These are phyloP conservation scores for Laticauda laticaudata DNA, from an alignment of 2,113 vertebrate genomes.

Conservation along the genomic window DNA sequence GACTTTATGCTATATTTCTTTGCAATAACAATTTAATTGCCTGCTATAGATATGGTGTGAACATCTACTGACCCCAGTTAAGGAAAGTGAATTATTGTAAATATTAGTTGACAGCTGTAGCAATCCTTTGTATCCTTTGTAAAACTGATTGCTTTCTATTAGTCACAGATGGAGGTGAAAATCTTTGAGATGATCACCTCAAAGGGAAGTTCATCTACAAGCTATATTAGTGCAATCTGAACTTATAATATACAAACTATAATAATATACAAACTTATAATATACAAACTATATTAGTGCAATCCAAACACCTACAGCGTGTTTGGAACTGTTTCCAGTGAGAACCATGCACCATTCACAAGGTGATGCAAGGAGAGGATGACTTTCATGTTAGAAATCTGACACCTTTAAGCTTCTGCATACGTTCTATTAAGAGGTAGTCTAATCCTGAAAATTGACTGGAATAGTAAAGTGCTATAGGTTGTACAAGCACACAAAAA, in stretches of 20 bases:
- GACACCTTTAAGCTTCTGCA: not conserved
- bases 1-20: conserved; percentile 48
- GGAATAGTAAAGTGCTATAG: not conserved
- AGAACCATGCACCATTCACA: not conserved
- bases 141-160: not conserved
- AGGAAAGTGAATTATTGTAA: not conserved
- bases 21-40: conserved; percentile 31
- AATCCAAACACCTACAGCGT: not conserved
- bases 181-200: not conserved
- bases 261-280: too few species aligned
- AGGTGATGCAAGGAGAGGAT: not conserved
- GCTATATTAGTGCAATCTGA: not conserved
- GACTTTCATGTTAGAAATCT: not conserved
- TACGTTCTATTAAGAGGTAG: not conserved
- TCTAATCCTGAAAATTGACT: not conserved
- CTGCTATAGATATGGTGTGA: conserved; percentile 11
- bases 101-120: not conserved
- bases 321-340: not conserved
- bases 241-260: not conserved
- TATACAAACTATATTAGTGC: not conserved
- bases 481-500: not conserved
- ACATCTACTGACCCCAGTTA: not conserved
- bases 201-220: not conserved
- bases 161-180: not conserved
- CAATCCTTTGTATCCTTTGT: not conserved